Evolutionary conservation across 2,888 invertebrate genomes (phyloP).

Genomic region (Ametastegia equiseti): DNA sequence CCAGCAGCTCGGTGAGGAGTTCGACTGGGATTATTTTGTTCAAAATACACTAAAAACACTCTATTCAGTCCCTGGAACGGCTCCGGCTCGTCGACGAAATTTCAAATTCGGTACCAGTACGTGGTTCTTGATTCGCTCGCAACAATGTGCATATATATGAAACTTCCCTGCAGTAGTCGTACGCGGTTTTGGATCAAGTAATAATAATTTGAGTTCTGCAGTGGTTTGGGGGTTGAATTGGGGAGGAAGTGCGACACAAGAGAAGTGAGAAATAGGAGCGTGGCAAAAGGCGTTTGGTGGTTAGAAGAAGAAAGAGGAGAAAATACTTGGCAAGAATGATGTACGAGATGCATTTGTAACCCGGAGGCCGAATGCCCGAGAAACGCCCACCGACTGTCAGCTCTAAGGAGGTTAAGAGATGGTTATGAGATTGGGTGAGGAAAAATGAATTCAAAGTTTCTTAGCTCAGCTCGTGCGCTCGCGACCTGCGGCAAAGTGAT

Average conservation of each 20-base stretch:
- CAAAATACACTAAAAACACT: neutral
- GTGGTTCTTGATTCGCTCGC: neutral
- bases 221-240: neutral
- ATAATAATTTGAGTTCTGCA: neutral
- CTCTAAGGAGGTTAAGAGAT: constrained; percentile 58
- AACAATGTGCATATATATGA: neutral
- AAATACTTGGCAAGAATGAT: constrained; percentile 58
- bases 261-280: constrained; percentile 29
- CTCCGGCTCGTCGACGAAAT: neutral
- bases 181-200: neutral
- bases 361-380: constrained; percentile 52
- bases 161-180: neutral
- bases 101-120: neutral
- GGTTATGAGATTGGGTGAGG: constrained; percentile 61
- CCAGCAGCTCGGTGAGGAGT: constrained; percentile 51
- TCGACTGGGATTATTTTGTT: constrained; percentile 17
- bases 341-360: constrained; percentile 67
- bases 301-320: constrained; percentile 37
- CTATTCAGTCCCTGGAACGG: neutral
- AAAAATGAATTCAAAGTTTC: constrained; percentile 60
- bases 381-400: constrained; percentile 58
- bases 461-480: constrained; percentile 53
- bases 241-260: neutral
- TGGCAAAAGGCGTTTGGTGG: constrained; percentile 26
- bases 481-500: constrained; percentile 46